Percentiles rank a stretch among this genome's conserved stretches.
Conservation (phyloP, 2,113 vertebrate genomes). For the Microtus oregoni region DNA sequence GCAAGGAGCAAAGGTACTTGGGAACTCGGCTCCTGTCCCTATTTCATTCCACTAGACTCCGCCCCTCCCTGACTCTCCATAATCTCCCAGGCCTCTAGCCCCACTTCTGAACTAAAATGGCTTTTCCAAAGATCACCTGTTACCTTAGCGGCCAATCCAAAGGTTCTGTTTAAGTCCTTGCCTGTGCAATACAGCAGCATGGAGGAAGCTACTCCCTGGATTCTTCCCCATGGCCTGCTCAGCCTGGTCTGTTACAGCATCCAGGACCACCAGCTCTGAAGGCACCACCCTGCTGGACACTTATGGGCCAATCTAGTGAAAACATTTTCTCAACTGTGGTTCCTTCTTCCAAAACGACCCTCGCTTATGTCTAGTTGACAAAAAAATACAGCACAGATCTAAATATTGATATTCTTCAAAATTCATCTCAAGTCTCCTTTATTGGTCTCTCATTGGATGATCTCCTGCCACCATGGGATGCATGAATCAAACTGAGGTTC, state of each 20-base stretch:
- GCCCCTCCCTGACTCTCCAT: background rate
- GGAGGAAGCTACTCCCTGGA: background rate
- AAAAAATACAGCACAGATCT: background rate
- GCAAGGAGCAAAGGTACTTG: too few relatives aligned
- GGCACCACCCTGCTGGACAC: background rate
- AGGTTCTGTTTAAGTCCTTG: background rate
- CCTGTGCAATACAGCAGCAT: background rate
- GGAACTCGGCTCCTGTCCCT: background rate
- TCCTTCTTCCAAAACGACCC: background rate
- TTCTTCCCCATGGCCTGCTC: background rate
- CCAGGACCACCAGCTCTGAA: background rate
- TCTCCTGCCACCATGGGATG: background rate
- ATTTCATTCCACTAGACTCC: background rate
- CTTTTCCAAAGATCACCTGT: background rate
- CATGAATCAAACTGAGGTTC: background rate
- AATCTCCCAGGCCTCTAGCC: background rate
- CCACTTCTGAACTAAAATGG: background rate
- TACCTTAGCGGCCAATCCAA: background rate
- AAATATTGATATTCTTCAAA: background rate
- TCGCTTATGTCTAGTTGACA: background rate
- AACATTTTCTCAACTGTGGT: background rate
- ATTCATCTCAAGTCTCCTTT: background rate
- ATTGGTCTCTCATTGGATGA: background rate
- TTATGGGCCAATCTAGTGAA: too few relatives aligned
- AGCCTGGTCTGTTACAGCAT: background rate